Conservation (phyloP, 2,888 invertebrate genomes). For the Noctua janthe region DNA sequence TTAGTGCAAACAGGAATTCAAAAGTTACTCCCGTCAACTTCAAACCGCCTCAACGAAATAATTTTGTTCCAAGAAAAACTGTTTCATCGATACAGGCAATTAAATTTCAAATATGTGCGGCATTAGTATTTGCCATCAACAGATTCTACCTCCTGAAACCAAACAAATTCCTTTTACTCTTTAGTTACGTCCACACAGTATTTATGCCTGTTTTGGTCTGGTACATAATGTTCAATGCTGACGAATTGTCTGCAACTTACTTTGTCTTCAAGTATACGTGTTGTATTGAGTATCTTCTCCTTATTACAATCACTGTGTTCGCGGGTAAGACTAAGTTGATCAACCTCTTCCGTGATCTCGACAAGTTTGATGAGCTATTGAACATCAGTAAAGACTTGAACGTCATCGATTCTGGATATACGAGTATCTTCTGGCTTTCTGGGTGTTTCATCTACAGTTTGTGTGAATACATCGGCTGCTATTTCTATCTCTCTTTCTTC, state of each 20-base stretch:
- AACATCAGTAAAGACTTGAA: constrained; percentile 73
- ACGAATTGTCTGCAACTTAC: constrained; percentile 63
- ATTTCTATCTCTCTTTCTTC: constrained; percentile 56
- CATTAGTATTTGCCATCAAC: constrained; percentile 72
- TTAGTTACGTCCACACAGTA: constrained; percentile 64
- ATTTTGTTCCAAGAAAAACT: constrained; percentile 54
- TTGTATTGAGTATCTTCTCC: constrained; percentile 71
- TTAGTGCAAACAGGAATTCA: constrained; percentile 65
- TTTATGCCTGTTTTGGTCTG: constrained; percentile 51
- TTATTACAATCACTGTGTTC: constrained; percentile 70
- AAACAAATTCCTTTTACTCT: constrained; percentile 59
- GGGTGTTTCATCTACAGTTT: constrained; percentile 64
- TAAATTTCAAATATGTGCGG: constrained; percentile 66
- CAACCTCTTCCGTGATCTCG: constrained; percentile 73
- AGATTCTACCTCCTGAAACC: constrained; percentile 71
- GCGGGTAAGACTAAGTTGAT: constrained; percentile 69
- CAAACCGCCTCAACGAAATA: constrained; percentile 62
- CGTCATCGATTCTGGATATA: constrained; percentile 62
- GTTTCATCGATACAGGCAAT: constrained; percentile 62
- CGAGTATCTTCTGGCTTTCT: constrained; percentile 63
- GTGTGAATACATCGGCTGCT: constrained; percentile 70
- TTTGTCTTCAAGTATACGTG: constrained; percentile 71
- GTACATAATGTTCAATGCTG: constrained; percentile 52
- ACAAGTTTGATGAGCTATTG: constrained; percentile 75
- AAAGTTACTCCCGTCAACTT: constrained; percentile 70